Evolutionary conservation across 2,113 vertebrate genomes (phyloP).

Genomic region (Dasyurus viverrinus): DNA sequence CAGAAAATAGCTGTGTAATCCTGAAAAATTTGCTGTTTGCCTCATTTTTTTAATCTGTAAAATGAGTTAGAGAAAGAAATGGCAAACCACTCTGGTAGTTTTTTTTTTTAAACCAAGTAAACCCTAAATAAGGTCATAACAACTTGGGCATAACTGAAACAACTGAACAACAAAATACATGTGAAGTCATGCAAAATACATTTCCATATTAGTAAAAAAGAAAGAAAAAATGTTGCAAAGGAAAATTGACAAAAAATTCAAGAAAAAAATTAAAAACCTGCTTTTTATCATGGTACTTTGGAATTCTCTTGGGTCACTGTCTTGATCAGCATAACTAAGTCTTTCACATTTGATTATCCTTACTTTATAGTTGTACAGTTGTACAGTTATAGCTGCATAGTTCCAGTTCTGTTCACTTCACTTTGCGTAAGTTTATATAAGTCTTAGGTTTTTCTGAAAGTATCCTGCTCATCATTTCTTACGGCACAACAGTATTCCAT

Average conservation of each 20-base stretch:
- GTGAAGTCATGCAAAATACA: not conserved
- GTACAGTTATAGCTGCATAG: not conserved
- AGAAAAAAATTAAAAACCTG: not conserved
- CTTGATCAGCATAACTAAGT: not conserved
- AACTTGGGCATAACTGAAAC: not conserved
- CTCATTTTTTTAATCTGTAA: not conserved
- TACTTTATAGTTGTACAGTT: not conserved
- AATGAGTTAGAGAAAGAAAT: not conserved
- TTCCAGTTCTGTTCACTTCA: not conserved
- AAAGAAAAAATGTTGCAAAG: not conserved
- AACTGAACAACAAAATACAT: not conserved
- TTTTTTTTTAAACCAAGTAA: not conserved
- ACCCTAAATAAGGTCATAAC: not conserved
- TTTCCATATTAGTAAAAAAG: not conserved
- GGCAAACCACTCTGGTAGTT: not conserved
- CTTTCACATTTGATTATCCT: not conserved
- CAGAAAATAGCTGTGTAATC: not conserved
- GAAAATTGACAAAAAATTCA: not conserved
- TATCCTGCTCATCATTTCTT: not conserved
- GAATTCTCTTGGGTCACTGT: not conserved
- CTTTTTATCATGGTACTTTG: not conserved
- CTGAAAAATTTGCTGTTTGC: not conserved
- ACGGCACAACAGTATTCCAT: not conserved
- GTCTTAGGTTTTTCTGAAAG: not conserved
- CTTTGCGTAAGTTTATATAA: not conserved